phyloP scores from a whole-genome alignment of 2,113 vertebrate species.

The Euleptes europaea region DNA sequence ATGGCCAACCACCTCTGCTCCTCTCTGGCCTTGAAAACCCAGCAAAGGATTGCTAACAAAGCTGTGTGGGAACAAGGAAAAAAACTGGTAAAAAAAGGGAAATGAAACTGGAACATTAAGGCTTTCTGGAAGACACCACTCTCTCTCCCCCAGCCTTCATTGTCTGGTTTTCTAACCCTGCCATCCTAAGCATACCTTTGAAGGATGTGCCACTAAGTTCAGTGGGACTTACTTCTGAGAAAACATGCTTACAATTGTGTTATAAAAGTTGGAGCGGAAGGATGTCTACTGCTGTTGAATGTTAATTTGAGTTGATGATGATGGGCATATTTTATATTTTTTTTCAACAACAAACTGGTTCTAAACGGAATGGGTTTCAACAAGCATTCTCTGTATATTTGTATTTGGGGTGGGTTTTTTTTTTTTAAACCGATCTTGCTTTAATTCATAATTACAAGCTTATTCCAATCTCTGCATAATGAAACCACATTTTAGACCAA shows the following conservation, averaged over 20 bases:
- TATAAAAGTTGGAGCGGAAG: slow-evolving; percentile 23
- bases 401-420: slow-evolving; percentile 36
- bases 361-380: slow-evolving; percentile 61
- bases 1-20: too few relatives aligned
- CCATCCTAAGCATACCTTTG: too few relatives aligned
- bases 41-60: too few relatives aligned
- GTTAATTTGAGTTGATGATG: slow-evolving; percentile 12
- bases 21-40: too few relatives aligned
- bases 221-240: not conserved
- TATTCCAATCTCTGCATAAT: slow-evolving; percentile 77
- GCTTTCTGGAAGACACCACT: too few relatives aligned
- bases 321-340: slow-evolving; percentile 32
- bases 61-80: too few relatives aligned
- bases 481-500: slow-evolving; percentile 80
- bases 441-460: slow-evolving; percentile 83
- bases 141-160: too few relatives aligned
- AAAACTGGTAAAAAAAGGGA: too few relatives aligned
- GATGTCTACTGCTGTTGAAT: slow-evolving; percentile 1
- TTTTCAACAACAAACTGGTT: slow-evolving; percentile 56
- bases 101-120: too few relatives aligned
- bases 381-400: slow-evolving; percentile 54
- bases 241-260: not conserved
- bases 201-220: not conserved
- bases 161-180: not conserved
- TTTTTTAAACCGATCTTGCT: slow-evolving; percentile 65